Conservation (phyloP, 2,113 vertebrate genomes). For the Ariopsis seemanni region DNA sequence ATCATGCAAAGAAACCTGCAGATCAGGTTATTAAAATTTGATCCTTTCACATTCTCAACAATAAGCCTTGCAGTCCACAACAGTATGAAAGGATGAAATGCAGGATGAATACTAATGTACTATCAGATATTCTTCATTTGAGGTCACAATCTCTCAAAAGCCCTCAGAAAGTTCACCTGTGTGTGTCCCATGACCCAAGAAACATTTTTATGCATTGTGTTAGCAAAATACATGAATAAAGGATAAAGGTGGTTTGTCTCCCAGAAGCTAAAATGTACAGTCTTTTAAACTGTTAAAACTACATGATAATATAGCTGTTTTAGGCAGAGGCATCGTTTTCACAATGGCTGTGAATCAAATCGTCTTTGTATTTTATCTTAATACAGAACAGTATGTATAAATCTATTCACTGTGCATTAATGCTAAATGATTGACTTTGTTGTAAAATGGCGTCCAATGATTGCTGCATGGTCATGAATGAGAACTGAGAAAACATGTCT, state of each 20-base stretch:
- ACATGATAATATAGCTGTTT: background rate
- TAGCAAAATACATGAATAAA: background rate
- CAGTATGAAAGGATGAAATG: conserved; percentile 46
- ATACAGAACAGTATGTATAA: background rate
- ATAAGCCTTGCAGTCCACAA: conserved; percentile 55
- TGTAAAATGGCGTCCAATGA: background rate
- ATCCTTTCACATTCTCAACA: conserved; percentile 47
- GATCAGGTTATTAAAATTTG: conserved; percentile 67
- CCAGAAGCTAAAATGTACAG: background rate
- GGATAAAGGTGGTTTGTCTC: background rate
- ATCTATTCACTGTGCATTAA: background rate
- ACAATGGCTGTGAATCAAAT: background rate
- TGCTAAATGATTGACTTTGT: background rate
- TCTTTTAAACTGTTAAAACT: too few species aligned
- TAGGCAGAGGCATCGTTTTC: background rate
- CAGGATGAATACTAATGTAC: conserved; percentile 45
- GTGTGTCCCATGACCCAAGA: background rate
- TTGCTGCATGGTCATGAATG: background rate
- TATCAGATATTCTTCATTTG: conserved; percentile 29
- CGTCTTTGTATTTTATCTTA: background rate
- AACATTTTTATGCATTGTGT: background rate
- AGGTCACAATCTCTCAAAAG: background rate
- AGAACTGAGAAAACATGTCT: background rate
- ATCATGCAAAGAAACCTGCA: conserved; percentile 26
- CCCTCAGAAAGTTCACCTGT: conserved; percentile 32